Percentiles rank a stretch among this genome's conserved stretches.
Evolutionary conservation across 2,888 invertebrate genomes (phyloP).

Genomic region (Pristionchus maxplancki): DNA sequence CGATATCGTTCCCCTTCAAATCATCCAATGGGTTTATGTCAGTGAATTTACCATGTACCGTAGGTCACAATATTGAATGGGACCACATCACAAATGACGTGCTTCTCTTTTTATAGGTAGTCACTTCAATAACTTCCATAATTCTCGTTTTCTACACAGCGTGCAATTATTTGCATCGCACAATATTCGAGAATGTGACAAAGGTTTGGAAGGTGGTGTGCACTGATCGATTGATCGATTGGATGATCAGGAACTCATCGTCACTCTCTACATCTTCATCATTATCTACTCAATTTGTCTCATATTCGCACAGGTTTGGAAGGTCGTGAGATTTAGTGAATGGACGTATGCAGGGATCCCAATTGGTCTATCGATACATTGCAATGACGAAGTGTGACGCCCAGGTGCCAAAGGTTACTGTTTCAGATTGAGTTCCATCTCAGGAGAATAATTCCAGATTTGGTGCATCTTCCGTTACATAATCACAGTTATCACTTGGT

Average conservation of each 20-base stretch:
- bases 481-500: background rate
- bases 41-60: background rate
- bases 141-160: slow-evolving; percentile 20
- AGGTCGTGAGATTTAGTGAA: background rate
- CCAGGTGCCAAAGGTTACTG: background rate
- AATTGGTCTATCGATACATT: slow-evolving; percentile 1
- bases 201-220: background rate
- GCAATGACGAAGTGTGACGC: background rate
- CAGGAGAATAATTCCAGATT: background rate
- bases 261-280: background rate
- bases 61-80: too few species aligned
- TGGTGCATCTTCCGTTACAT: slow-evolving; percentile 40
- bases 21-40: slow-evolving; percentile 34
- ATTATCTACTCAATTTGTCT: slow-evolving; percentile 31
- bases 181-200: slow-evolving; percentile 28
- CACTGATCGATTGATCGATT: background rate
- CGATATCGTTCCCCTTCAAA: background rate
- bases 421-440: background rate
- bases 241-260: slow-evolving; percentile 10
- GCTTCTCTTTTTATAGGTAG: background rate
- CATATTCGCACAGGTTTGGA: slow-evolving; percentile 11
- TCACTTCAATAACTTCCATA: background rate
- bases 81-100: background rate
- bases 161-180: slow-evolving; percentile 17
- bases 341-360: background rate